Evolutionary conservation across 2,888 invertebrate genomes (phyloP).

Genomic region (Clostera curtula): DNA sequence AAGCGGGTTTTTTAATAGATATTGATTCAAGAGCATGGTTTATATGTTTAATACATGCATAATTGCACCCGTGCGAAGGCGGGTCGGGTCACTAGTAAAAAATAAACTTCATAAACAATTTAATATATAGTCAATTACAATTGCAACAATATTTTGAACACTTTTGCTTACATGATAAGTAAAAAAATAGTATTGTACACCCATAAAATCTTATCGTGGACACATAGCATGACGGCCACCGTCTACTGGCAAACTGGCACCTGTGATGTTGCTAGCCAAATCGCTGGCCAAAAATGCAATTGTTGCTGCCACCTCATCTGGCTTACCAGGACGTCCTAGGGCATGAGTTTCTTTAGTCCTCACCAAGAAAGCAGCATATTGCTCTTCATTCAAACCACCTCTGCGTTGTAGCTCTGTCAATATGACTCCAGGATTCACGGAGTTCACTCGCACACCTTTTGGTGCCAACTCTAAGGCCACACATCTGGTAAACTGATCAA

Average conservation of each 20-base stretch:
- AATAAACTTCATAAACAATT: no score
- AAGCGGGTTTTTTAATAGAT: no score
- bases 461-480: conserved; percentile 89
- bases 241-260: conserved; percentile 91
- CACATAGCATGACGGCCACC: conserved; percentile 97
- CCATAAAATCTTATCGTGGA: conserved; percentile 78
- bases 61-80: no score
- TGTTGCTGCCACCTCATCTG: conserved; percentile 90
- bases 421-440: conserved; percentile 95
- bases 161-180: no score
- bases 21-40: no score
- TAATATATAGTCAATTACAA: no score
- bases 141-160: no score
- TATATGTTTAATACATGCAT: no score
- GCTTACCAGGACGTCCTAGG: conserved; percentile 88
- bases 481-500: conserved; percentile 96
- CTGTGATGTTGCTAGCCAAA: conserved; percentile 92
- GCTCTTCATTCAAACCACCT: conserved; percentile 88
- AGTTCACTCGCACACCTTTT: conserved; percentile 91
- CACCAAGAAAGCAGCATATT: conserved; percentile 89
- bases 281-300: conserved; percentile 95
- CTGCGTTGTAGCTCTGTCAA: conserved; percentile 90
- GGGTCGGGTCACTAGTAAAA: no score
- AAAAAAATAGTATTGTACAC: background rate
- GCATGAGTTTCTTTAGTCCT: conserved; percentile 92